These are phyloP conservation scores for Cydia splendana DNA, from an alignment of 1,140 invertebrate species.

Conservation along the genomic window DNA sequence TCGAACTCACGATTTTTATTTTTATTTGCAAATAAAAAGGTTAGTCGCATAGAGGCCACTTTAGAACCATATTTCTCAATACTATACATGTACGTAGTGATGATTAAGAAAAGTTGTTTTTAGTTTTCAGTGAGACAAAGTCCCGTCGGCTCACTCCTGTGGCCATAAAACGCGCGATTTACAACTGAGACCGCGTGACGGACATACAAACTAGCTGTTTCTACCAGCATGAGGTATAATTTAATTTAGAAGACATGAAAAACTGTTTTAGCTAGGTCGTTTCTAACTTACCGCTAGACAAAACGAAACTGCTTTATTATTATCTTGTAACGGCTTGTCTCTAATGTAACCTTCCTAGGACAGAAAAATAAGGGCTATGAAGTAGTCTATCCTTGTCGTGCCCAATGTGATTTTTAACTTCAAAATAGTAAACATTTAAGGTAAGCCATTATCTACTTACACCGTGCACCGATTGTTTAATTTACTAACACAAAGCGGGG, in stretches of 20 bases:
- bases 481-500: neutral
- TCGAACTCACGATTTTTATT: too few relatives aligned
- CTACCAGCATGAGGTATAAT: neutral
- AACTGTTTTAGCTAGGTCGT: neutral
- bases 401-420: too few relatives aligned
- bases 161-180: slow-evolving; percentile 4
- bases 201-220: neutral
- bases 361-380: too few relatives aligned
- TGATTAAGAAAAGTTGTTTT: neutral
- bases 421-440: neutral
- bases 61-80: neutral
- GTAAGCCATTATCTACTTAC: neutral
- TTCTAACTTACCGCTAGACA: neutral
- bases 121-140: neutral
- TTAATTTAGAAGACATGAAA: slow-evolving; percentile 3
- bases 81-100: neutral
- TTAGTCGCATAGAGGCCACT: neutral
- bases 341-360: too few relatives aligned
- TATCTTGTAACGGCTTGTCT: too few relatives aligned
- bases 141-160: neutral
- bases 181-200: neutral
- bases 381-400: too few relatives aligned
- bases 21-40: too few relatives aligned
- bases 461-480: neutral
- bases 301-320: too few relatives aligned